These are phyloP conservation scores for Phoronis australis DNA, from an alignment of 2,888 invertebrate genomes.

Conservation along the genomic window DNA sequence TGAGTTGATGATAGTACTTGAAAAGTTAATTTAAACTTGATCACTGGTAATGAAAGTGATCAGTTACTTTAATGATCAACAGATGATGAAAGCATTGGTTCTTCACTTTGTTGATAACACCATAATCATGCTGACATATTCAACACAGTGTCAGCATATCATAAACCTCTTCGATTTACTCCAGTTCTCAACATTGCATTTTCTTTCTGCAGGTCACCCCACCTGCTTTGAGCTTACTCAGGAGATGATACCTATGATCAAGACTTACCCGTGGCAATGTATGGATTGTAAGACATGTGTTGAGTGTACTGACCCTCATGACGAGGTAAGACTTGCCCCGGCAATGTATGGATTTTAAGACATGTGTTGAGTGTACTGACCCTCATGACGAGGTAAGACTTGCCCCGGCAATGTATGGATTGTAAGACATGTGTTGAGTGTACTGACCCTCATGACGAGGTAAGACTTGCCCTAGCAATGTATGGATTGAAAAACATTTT, in stretches of 20 bases:
- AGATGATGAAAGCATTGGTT: neutral
- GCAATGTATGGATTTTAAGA: slow-evolving; percentile 92
- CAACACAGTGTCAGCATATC: too few species aligned
- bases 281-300: slow-evolving; percentile 88
- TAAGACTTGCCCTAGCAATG: too few species aligned
- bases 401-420: slow-evolving; percentile 89
- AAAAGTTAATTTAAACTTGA: too few species aligned
- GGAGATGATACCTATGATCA: slow-evolving; percentile 77
- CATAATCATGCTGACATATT: too few species aligned
- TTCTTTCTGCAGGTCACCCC: slow-evolving; percentile 61
- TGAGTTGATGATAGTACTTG: too few species aligned
- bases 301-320: slow-evolving; percentile 73
- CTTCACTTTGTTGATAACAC: neutral
- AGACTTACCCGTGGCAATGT: slow-evolving; percentile 84
- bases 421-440: slow-evolving; percentile 87
- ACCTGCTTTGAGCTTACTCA: slow-evolving; percentile 78
- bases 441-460: slow-evolving; percentile 71
- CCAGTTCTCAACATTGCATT: too few species aligned
- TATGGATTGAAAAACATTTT: too few species aligned
- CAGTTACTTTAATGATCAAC: too few species aligned
- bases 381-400: slow-evolving; percentile 70
- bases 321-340: slow-evolving; percentile 75
- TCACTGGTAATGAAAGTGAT: too few species aligned
- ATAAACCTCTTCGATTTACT: neutral
- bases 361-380: slow-evolving; percentile 76